Conservation (phyloP, 2,888 invertebrate species). For the Troides helena region DNA sequence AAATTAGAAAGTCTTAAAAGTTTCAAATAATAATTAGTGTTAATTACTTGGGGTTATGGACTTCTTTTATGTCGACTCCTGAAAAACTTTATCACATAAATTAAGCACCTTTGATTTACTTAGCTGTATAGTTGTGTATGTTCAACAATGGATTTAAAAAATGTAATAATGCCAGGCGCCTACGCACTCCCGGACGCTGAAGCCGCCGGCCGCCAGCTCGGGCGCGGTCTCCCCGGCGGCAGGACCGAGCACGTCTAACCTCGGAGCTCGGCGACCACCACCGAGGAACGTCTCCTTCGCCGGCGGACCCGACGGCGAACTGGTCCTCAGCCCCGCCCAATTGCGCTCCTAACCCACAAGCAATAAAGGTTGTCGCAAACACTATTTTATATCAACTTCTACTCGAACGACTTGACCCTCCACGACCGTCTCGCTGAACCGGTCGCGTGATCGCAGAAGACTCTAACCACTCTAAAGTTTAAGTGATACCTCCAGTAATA, state of each 20-base stretch:
- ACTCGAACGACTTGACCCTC: conserved; percentile 48
- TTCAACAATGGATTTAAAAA: too few relatives aligned
- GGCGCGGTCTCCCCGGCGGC: conserved; percentile 29
- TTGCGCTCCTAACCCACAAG: conserved; percentile 77
- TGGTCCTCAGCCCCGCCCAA: conserved; percentile 83
- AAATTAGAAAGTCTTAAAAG: too few relatives aligned
- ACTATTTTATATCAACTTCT: conserved; percentile 40
- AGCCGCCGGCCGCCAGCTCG: conserved; percentile 34
- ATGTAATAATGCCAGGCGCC: conserved; percentile 31
- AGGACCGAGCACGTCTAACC: conserved; percentile 34
- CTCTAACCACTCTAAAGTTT: conserved; percentile 44
- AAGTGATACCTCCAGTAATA: conserved; percentile 57
- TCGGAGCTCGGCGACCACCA: conserved; percentile 48
- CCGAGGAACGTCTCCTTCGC: conserved; percentile 77
- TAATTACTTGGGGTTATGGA: too few relatives aligned
- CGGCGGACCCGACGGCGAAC: conserved; percentile 76
- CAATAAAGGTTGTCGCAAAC: conserved; percentile 63
- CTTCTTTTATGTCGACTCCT: too few relatives aligned
- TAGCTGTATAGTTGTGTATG: too few relatives aligned
- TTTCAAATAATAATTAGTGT: too few relatives aligned
- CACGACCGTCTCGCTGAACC: conserved; percentile 46
- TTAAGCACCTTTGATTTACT: too few relatives aligned
- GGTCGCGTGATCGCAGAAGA: conserved; percentile 57
- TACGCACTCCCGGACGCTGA: conserved; percentile 31
- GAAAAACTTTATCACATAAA: too few relatives aligned